phyloP scores from a whole-genome alignment of 2,113 vertebrate species.

The Lagenorhynchus albirostris region DNA sequence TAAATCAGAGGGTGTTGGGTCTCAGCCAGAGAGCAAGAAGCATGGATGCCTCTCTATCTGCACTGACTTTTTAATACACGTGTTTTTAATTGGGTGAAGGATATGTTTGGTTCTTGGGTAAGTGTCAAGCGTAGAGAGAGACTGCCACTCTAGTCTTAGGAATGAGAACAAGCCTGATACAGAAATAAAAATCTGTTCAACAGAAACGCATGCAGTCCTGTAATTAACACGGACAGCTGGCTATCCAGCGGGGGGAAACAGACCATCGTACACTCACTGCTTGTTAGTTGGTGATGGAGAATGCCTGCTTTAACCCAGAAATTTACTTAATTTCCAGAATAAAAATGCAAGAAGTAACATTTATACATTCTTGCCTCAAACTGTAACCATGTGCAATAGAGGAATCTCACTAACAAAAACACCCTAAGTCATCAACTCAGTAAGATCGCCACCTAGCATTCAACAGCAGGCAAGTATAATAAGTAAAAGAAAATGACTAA shows the following conservation, averaged over 20 bases:
- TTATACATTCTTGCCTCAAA: slow-evolving; percentile 22
- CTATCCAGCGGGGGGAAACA: not conserved
- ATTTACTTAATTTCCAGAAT: slow-evolving; percentile 19
- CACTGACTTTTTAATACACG: slow-evolving; percentile 46
- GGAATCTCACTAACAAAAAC: slow-evolving; percentile 22
- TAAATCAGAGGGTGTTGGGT: slow-evolving; percentile 12
- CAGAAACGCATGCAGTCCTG: slow-evolving; percentile 22
- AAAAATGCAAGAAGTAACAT: slow-evolving; percentile 29
- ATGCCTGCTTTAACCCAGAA: not conserved
- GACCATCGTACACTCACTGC: not conserved
- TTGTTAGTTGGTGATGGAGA: not conserved
- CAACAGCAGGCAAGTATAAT: slow-evolving; percentile 26
- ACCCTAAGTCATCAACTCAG: not conserved
- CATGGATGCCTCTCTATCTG: slow-evolving; percentile 37
- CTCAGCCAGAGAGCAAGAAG: slow-evolving; percentile 11
- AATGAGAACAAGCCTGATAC: slow-evolving; percentile 46
- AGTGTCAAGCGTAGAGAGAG: slow-evolving; percentile 32
- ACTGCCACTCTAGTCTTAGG: slow-evolving; percentile 36
- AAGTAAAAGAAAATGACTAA: slow-evolving; percentile 37
- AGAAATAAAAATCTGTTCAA: slow-evolving; percentile 49
- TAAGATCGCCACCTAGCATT: slow-evolving; percentile 14
- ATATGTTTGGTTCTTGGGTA: slow-evolving; percentile 61
- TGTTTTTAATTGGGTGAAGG: slow-evolving; percentile 59
- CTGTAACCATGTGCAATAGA: not conserved
- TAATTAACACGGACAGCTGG: slow-evolving; percentile 58